These are phyloP conservation scores for Hypercompe scribonia DNA, from an alignment of 2,888 invertebrate species.

Conservation along the genomic window DNA sequence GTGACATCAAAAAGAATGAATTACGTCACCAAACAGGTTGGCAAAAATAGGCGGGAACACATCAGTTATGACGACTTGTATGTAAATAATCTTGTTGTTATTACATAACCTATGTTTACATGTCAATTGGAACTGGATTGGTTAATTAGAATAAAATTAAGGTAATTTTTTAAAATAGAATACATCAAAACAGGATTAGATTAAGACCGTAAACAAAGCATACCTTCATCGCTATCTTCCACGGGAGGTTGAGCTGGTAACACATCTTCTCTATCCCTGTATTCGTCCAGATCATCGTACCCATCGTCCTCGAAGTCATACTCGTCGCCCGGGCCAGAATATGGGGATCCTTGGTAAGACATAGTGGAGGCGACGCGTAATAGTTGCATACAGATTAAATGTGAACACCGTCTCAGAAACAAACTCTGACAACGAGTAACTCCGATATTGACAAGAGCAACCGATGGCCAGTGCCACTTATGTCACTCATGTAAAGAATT, in stretches of 20 bases:
- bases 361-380: constrained; percentile 86
- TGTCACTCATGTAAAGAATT: constrained; percentile 79
- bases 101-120: constrained; percentile 73
- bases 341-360: constrained; percentile 90
- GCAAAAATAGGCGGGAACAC: constrained; percentile 76
- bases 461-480: constrained; percentile 67
- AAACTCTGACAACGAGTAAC: constrained; percentile 67
- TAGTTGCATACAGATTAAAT: constrained; percentile 86
- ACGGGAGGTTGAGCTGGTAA: constrained; percentile 85
- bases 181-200: constrained; percentile 68
- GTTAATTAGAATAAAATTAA: constrained; percentile 37
- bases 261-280: constrained; percentile 88
- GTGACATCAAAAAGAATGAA: constrained; percentile 63
- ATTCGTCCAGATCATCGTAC: constrained; percentile 90
- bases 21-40: constrained; percentile 76
- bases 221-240: constrained; percentile 88
- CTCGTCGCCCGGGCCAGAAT: constrained; percentile 90
- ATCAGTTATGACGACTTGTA: constrained; percentile 43
- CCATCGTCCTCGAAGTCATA: constrained; percentile 91
- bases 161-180: constrained; percentile 55
- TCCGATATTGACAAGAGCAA: constrained; percentile 61
- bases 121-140: constrained; percentile 44
- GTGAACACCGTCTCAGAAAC: constrained; percentile 75
- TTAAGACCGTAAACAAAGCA: constrained; percentile 75
- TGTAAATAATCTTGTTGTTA: constrained; percentile 63